Conservation (phyloP, 2,888 invertebrate species). For the Hipparchia semele region DNA sequence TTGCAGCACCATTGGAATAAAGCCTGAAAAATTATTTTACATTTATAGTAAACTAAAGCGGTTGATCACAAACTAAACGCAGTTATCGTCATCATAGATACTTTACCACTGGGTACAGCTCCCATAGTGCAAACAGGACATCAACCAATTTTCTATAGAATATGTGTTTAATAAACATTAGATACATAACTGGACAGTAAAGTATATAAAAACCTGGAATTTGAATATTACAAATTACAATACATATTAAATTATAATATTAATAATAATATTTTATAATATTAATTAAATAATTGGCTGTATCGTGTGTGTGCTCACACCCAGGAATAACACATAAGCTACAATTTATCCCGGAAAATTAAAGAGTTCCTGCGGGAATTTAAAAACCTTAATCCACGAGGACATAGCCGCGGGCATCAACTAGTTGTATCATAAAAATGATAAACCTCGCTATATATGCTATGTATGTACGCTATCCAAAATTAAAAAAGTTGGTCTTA, state of each 20-base stretch:
- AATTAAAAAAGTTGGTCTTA: conserved; percentile 46
- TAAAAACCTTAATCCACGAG: no score
- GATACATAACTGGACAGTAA: conserved; percentile 87
- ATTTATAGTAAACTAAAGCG: neutral
- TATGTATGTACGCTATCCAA: neutral
- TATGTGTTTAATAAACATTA: conserved; percentile 87
- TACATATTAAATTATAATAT: no score
- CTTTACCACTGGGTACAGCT: conserved; percentile 90
- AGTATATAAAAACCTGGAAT: conserved; percentile 82
- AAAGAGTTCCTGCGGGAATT: no score
- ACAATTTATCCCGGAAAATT: no score
- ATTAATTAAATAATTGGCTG: no score
- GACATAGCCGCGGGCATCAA: neutral
- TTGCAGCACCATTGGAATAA: conserved; percentile 87
- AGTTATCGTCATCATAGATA: conserved; percentile 7
- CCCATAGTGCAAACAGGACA: conserved; percentile 90
- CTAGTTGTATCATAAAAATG: neutral
- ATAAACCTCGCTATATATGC: no score
- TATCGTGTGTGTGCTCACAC: no score
- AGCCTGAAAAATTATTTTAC: conserved; percentile 79
- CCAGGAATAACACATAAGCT: no score
- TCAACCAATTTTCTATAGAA: conserved; percentile 87
- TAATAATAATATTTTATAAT: no score
- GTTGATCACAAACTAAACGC: neutral
- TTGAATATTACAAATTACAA: neutral